Conservation (phyloP, 1,140 invertebrate genomes). For the Drosophila sulfurigaster region DNA sequence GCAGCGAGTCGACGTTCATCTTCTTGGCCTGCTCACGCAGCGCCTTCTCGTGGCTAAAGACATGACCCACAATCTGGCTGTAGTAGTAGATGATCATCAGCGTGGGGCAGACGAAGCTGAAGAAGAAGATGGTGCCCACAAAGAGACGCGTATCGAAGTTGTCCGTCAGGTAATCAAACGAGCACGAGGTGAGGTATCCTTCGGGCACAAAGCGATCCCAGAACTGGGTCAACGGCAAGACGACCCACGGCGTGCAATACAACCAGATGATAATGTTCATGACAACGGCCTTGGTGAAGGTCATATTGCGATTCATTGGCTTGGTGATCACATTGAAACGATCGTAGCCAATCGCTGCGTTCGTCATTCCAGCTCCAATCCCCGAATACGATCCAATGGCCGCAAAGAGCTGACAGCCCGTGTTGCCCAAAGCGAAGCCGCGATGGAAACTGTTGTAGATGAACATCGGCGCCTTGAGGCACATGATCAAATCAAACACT, state of each 20-base stretch:
- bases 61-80: slow-evolving; percentile 93
- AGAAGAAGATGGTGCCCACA: slow-evolving; percentile 90
- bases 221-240: slow-evolving; percentile 91
- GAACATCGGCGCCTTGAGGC: slow-evolving; percentile 94
- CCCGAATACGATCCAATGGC: slow-evolving; percentile 91
- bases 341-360: slow-evolving; percentile 86
- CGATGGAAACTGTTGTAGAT: slow-evolving; percentile 94
- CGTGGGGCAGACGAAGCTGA: slow-evolving; percentile 92
- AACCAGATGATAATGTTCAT: slow-evolving; percentile 91
- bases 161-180: slow-evolving; percentile 92
- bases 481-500: slow-evolving; percentile 94
- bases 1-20: slow-evolving; percentile 94
- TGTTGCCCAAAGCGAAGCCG: slow-evolving; percentile 90
- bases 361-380: slow-evolving; percentile 92
- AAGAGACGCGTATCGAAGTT: slow-evolving; percentile 90
- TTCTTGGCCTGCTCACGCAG: slow-evolving; percentile 93
- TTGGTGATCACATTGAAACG: slow-evolving; percentile 91
- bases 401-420: slow-evolving; percentile 92
- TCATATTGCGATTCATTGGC: slow-evolving; percentile 92
- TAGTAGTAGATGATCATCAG: slow-evolving; percentile 92
- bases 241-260: slow-evolving; percentile 92
- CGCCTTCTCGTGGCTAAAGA: slow-evolving; percentile 93
- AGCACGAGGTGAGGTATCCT: slow-evolving; percentile 92
- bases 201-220: slow-evolving; percentile 94
- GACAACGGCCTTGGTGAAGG: slow-evolving; percentile 90